Percentiles rank a stretch among this genome's conserved stretches.
Conservation (phyloP, 2,113 vertebrate genomes). For the zebrafish (Danio rerio) region GRCz12tu NC_133183.1:33091001-33091500, state of each 20-base stretch:
- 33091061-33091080: conserved; percentile 66
- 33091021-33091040: conserved; percentile 76
- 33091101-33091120: neutral
- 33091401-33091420: no score
- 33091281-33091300: no score
- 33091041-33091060: conserved; percentile 86
- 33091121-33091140: no score
- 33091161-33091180: conserved; percentile 90
- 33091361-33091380: no score
- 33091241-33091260: conserved; percentile 81
- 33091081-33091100: neutral
- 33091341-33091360: no score
- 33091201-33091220: conserved; percentile 84
- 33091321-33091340: no score
- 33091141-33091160: neutral
- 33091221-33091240: conserved; percentile 88
- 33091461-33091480: neutral
- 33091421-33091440: neutral
- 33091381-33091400: no score
- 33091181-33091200: conserved; percentile 85
- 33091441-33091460: neutral
- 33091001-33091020: conserved; percentile 81
- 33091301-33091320: no score
- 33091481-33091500: no score
- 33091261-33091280: conserved; percentile 78